Conservation (phyloP, 2,797 vertebrate species). For the Halcyon chelicuti region DNA sequence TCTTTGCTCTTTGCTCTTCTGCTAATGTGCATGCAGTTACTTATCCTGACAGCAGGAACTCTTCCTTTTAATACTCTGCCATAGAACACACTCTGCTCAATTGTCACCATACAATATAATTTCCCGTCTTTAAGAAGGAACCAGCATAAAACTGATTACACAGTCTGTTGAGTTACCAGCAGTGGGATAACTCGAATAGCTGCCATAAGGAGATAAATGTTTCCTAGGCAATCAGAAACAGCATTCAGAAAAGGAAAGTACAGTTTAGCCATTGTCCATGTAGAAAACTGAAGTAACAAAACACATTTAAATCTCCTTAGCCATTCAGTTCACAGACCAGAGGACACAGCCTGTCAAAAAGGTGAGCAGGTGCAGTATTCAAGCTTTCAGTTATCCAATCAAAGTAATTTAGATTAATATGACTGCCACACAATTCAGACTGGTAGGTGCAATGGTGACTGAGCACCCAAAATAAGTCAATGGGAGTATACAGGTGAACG, state of each 20-base stretch:
- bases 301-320: not conserved
- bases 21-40: not conserved
- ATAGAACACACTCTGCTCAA: not conserved
- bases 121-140: not conserved
- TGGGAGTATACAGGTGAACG: not conserved
- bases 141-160: not conserved
- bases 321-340: not conserved
- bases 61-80: not conserved
- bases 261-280: not conserved
- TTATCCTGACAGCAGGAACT: not conserved
- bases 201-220: not conserved
- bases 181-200: not conserved
- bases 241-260: not conserved
- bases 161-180: not conserved
- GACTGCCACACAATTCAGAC: not conserved
- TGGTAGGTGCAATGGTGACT: not conserved
- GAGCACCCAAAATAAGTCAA: not conserved
- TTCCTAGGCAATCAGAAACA: not conserved
- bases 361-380: not conserved
- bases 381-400: not conserved
- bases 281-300: not conserved
- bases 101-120: not conserved
- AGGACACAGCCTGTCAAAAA: not conserved
- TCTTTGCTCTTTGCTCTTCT: slow-evolving; percentile 30
- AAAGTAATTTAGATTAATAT: not conserved